Base-by-base conservation (phyloP, 2,113 vertebrate genomes). In the Pogonocichla stellata region DNA sequence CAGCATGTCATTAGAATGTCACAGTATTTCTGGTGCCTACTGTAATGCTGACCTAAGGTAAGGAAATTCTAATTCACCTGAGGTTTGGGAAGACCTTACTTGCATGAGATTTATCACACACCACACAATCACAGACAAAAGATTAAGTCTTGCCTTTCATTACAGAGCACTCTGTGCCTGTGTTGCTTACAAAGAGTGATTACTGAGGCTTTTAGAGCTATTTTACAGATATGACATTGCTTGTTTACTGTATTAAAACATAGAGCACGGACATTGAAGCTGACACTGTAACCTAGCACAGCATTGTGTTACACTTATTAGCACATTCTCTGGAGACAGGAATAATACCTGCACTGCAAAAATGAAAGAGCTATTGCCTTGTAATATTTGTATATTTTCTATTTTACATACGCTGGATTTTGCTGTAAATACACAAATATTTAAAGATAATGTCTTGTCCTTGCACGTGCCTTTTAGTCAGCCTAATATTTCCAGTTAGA, bases 321-420 rank as follows among this genome's bases (percentile, higher is more conserved):
- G 42, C 81, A 77, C 74, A 23, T 38, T 73, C 53, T 72, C 53
- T 72, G 6, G 73, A 94, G 8, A 51, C 4, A 73, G 47, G 34
- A 92, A 66, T 80, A 88, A 69, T 75, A 86, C 9, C n/a, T 65
- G 57, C 88, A 80, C 87, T 89, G 47, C 61, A 95, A 87, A 95
- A 90, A 73, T 64, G 31, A 43, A 80, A 61, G 64, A 80, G 83
- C 81, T 78, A 92, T 64, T 90, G 18, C 79, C 84, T 97, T 97
- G 97, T 97, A 97, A 97, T 97, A 97, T 97, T 96, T 92, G 93
- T 93, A 69, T 33, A 62, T 60, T 80, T 92, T 88, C 65, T 80
- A 82, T 97, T 94, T 69, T 70, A 89, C 56, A 79, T 78, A 92
- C 26, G 56, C 88, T 92, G 74, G 20, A 91, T 93, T 97, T 96